Evolutionary conservation across 2,797 vertebrate genomes (phyloP), one percentile per base, ranked within the genome.

Genomic region (Coregonus sp.): DNA sequence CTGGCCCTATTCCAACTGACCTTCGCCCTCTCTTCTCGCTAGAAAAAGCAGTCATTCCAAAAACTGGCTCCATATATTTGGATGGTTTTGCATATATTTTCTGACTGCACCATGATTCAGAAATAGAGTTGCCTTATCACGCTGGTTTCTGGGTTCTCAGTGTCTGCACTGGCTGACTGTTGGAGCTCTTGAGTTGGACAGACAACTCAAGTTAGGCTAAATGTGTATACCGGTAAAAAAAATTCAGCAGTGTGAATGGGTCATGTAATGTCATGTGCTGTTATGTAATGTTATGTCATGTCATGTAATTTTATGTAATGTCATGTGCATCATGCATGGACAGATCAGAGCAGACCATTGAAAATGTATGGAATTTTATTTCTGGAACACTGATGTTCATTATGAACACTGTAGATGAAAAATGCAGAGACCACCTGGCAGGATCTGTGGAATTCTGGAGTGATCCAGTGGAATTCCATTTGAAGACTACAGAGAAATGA

Each of bases 401-500:
- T 33, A 33, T 33, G 31, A 2, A 33, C 31, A 33, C 31, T 33
- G 2, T 33, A 33, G 31, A 33, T 33, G 31, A 33, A 33, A 33
- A 33, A 33, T n/a, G 25, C n/a, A 6, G 18, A 47, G 16, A 51
- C 20, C 29, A 70, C 37, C 69, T n/a, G 69, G 4, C 37, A 29
- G 47, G 69, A 29, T 40, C 29, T n/a, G 20, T 52, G 2, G 12
- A 12, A 33, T 52, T 67, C 25, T 12, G 4, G 3, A 40, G n/a
- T n/a, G 16, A 5, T 40, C 68, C 16, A 47, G 31, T 33, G 31
- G 31, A 33, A 33, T 33, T 2, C 31, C 31, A 33, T 33, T 33
- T 33, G 31, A 33, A 33, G 31, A 33, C 31, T 72, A 83, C 65
- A 75, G 81, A 84, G 79, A 84, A 84, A 82, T 74, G 76, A 51